Evolutionary conservation across 2,113 vertebrate genomes (phyloP).

Genomic region (Salvelinus alpinus): DNA sequence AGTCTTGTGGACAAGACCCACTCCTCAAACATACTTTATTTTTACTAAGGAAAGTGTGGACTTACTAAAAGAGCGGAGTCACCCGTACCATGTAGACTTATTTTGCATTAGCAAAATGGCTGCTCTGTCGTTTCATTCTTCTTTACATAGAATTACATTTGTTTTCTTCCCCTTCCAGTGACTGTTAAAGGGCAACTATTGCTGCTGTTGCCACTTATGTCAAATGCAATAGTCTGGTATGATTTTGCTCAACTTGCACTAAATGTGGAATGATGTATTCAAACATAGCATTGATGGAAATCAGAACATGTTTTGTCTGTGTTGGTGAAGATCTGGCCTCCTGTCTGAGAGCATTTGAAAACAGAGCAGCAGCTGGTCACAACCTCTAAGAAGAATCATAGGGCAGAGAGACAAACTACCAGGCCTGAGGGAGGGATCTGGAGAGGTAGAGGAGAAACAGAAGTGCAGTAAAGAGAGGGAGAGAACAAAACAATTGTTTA

Average conservation of each 20-base stretch:
- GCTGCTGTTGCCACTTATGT: not conserved
- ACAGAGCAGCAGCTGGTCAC: not conserved
- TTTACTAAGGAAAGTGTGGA: no score
- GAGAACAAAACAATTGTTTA: no score
- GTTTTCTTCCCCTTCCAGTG: not conserved
- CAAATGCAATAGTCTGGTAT: slow-evolving; percentile 28
- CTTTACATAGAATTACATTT: not conserved
- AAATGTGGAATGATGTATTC: slow-evolving; percentile 8
- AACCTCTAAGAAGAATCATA: not conserved
- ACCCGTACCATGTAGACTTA: no score
- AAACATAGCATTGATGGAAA: not conserved
- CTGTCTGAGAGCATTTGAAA: no score
- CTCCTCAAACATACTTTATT: no score
- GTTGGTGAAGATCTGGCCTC: not conserved
- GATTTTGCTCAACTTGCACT: slow-evolving; percentile 24
- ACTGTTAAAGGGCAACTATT: no score
- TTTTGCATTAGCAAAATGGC: not conserved
- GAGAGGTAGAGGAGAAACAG: not conserved
- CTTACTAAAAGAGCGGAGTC: no score
- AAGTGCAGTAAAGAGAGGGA: no score
- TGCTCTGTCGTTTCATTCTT: not conserved
- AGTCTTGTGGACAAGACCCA: no score
- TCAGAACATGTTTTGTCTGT: not conserved
- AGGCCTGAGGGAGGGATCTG: not conserved
- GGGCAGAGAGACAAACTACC: not conserved